Conservation (phyloP, 2,888 invertebrate genomes). For the Meghimatium bilineatum region DNA sequence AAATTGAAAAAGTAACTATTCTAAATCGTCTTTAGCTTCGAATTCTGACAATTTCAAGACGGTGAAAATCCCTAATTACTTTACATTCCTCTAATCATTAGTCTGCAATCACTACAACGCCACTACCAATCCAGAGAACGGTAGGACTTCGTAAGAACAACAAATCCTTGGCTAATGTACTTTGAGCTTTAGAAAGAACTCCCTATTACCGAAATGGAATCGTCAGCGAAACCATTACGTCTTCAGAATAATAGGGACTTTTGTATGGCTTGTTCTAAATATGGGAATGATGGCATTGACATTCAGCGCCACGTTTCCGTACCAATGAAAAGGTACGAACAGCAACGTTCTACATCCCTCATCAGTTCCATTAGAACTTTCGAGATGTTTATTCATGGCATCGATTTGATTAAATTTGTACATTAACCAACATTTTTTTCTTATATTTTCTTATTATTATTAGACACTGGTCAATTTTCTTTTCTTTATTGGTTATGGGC, state of each 20-base stretch:
- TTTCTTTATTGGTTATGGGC: no score
- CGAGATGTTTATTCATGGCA: neutral
- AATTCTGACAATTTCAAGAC: neutral
- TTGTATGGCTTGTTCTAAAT: neutral
- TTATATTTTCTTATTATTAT: no score
- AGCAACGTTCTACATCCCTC: neutral
- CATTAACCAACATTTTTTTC: no score
- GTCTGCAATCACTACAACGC: neutral
- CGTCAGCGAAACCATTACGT: neutral
- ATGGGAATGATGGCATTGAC: neutral
- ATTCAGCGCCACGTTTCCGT: neutral
- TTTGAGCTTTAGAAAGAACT: neutral
- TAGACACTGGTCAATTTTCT: no score
- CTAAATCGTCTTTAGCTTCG: neutral
- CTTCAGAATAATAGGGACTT: neutral
- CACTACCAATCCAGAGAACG: neutral
- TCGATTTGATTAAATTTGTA: no score
- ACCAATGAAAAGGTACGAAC: neutral
- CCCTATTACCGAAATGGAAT: constrained; percentile 7
- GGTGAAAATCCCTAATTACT: constrained; percentile 23
- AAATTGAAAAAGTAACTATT: neutral
- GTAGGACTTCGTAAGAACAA: neutral
- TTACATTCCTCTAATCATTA: neutral
- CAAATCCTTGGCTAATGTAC: constrained; percentile 18
- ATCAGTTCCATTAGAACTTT: neutral